Base-by-base conservation (phyloP, 2,888 invertebrate species). In the Gordius sp. region DNA sequence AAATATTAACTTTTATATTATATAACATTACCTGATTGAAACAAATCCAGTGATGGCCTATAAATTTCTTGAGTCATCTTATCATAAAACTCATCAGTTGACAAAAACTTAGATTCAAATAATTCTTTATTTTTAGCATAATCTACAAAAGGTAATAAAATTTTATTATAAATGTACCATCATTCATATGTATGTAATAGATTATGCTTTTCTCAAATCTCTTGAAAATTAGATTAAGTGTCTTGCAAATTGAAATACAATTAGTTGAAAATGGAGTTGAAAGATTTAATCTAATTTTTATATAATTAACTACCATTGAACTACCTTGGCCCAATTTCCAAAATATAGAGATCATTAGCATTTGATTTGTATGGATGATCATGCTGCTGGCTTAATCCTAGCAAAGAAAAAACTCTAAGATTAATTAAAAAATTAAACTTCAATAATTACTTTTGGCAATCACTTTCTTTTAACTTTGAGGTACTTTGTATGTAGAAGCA, bases 221-320 rank as follows among this genome's bases (percentile, higher is more conserved):
- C 2, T 72, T 74, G 2, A 93, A 75, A 67, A 78, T 76, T 28
- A 89, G 70, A 1, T 82, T 81, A 52, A 86, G 76, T 63, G 83
- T 80, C 61, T 78, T 77, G 67, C 85, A 87, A 63, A 91, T 89
- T 57, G 87, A 85, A 1, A 91, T 82, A 27, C 86, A 84, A 71
- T 93, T 93, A 62, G 86, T 89, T 1, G 87, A 89, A 68, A 83
- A 83, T 0, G 93, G 80, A 41, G 91, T 91, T 18, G 85, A 86
- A 68, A 89, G 89, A 65, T 59, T 68, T 60, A 61, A 68, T 16
- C 28, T 28, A 20, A 23, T 13, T 16, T n/a, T 16, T 28, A 23
- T 28, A n/a, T 57, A 2, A 57, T 23, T n/a, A n/a, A 57, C 25
- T 4, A 53, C 18, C 23, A 25, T n/a, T 8, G 18, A 56, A 2